A percentile compares a stretch with the other conserved stretches of the same genome.
These are phyloP conservation scores for Anarhynchus alexandrinus DNA, from an alignment of 2,113 vertebrate species.

Conservation along the genomic window DNA sequence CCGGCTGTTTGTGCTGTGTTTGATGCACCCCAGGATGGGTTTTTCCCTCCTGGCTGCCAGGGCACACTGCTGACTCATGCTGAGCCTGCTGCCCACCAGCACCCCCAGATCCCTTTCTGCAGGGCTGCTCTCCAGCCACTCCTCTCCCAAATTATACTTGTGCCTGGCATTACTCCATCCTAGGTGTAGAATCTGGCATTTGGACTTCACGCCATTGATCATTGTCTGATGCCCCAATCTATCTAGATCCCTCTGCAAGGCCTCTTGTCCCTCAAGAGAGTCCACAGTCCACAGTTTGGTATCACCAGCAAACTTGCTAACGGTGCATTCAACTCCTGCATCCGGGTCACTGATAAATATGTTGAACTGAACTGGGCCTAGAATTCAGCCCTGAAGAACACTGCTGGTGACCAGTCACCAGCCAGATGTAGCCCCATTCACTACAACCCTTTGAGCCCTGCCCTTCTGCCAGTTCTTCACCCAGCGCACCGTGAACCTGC, in stretches of 20 bases:
- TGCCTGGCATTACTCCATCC: neutral
- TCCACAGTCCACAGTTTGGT: neutral
- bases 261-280: neutral
- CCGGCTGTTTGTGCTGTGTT: rapidly evolving
- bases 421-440: neutral
- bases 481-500: neutral
- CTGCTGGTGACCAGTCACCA: neutral
- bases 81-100: neutral
- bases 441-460: neutral
- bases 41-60: neutral
- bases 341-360: neutral
- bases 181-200: neutral
- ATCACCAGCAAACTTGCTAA: neutral
- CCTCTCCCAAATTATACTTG: neutral
- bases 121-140: neutral
- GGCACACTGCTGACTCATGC: neutral
- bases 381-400: neutral
- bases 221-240: neutral
- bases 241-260: neutral
- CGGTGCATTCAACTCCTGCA: neutral
- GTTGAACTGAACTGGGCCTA: neutral
- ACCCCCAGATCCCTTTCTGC: neutral
- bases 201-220: neutral
- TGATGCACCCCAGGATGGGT: neutral
- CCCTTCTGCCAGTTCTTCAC: neutral